These are phyloP conservation scores for Microchrysa polita DNA, from an alignment of 2,888 invertebrate genomes.

Conservation along the genomic window DNA sequence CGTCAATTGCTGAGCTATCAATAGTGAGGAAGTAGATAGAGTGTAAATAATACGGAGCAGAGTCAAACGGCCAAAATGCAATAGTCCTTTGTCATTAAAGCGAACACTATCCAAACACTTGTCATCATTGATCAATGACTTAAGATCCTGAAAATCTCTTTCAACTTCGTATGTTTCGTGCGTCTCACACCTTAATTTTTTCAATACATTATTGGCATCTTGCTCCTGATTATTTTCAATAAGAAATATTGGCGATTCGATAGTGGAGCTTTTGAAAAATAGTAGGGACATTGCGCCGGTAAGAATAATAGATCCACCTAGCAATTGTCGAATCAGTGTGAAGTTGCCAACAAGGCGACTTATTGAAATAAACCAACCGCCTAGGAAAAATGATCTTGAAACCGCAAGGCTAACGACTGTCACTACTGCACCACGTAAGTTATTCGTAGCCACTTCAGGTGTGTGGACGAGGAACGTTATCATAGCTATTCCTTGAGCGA, in stretches of 20 bases:
- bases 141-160: constrained; percentile 17
- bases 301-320: constrained; percentile 1
- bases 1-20: background rate
- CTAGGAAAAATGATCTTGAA: background rate
- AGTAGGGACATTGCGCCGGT: background rate
- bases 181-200: background rate
- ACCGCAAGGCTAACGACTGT: background rate
- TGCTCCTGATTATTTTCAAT: constrained; percentile 24
- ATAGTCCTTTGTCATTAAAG: background rate
- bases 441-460: constrained; percentile 4
- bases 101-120: background rate
- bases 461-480: constrained; percentile 4
- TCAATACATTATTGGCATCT: constrained; percentile 1
- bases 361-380: background rate
- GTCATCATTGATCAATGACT: constrained; percentile 15
- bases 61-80: background rate
- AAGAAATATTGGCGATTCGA: constrained; percentile 14
- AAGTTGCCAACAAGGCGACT: background rate
- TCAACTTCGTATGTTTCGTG: constrained; percentile 15
- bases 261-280: background rate
- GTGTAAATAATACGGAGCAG: constrained; percentile 7
- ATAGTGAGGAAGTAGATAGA: background rate
- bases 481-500: background rate
- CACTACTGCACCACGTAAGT: constrained; percentile 14
- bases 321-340: background rate